Percentiles rank a stretch among this genome's conserved stretches.
These are phyloP conservation scores for Chaetura pelagica DNA, from an alignment of 2,113 vertebrate species.

Conservation along the genomic window DNA sequence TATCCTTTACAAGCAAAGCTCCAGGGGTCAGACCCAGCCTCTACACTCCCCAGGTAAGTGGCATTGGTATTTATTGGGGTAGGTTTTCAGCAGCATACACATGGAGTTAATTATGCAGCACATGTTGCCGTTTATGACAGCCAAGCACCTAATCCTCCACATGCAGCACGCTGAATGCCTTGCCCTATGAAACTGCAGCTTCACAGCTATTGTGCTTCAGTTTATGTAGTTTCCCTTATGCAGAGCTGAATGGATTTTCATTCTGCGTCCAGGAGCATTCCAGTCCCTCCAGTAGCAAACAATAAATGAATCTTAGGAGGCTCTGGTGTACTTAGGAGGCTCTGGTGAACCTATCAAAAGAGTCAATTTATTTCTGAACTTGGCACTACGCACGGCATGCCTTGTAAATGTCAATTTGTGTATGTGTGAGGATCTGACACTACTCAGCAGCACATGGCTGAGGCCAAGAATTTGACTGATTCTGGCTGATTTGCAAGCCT, in stretches of 20 bases:
- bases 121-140: background rate
- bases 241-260: conserved; percentile 7
- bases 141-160: background rate
- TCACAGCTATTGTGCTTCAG: background rate
- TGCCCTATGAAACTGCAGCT: background rate
- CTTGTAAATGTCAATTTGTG: conserved; percentile 73
- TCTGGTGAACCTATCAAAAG: conserved; percentile 56
- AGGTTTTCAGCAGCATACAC: background rate
- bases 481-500: conserved; percentile 50
- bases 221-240: background rate
- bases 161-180: background rate
- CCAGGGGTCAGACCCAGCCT: background rate
- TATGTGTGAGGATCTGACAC: conserved; percentile 61
- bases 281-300: conserved; percentile 54
- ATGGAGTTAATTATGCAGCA: background rate
- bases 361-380: conserved; percentile 49
- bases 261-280: conserved; percentile 31
- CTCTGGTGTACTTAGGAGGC: conserved; percentile 34
- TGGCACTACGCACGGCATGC: conserved; percentile 26
- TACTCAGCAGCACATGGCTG: conserved; percentile 61
- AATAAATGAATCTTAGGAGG: conserved; percentile 60
- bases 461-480: conserved; percentile 68
- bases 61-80: background rate
- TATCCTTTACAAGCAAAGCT: background rate
- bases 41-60: background rate